phyloP scores from a whole-genome alignment of 1,140 invertebrate genomes.

The Leptinotarsa lineolata region DNA sequence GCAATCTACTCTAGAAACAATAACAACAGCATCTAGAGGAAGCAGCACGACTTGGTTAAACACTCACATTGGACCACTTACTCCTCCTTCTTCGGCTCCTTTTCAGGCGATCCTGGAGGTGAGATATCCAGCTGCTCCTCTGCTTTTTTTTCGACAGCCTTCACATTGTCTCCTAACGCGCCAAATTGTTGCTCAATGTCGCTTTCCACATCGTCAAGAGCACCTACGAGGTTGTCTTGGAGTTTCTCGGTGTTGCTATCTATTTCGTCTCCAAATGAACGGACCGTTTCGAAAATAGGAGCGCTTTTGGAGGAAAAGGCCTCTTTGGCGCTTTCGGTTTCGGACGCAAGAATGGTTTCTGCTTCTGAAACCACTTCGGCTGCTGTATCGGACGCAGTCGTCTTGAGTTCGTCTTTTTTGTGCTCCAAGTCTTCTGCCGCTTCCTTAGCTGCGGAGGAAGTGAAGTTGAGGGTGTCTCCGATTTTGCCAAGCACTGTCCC shows the following conservation, averaged over 20 bases:
- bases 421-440: slow-evolving; percentile 37
- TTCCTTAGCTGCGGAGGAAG: slow-evolving; percentile 34
- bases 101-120: slow-evolving; percentile 30
- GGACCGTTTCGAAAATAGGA: slow-evolving; percentile 39
- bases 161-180: slow-evolving; percentile 33
- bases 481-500: slow-evolving; percentile 45
- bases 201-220: slow-evolving; percentile 33
- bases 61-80: slow-evolving; percentile 47
- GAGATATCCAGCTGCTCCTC: slow-evolving; percentile 39
- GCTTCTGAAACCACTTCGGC: slow-evolving; percentile 51
- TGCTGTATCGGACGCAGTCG: slow-evolving; percentile 34
- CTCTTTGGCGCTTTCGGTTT: slow-evolving; percentile 49
- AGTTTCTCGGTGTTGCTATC: slow-evolving; percentile 33
- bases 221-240: slow-evolving; percentile 31
- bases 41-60: slow-evolving; percentile 34
- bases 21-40: slow-evolving; percentile 26
- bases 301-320: slow-evolving; percentile 33
- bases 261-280: slow-evolving; percentile 32
- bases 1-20: slow-evolving; percentile 31
- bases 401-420: slow-evolving; percentile 38
- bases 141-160: slow-evolving; percentile 30
- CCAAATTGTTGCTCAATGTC: slow-evolving; percentile 33
- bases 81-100: slow-evolving; percentile 41
- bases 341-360: slow-evolving; percentile 51
- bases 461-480: slow-evolving; percentile 40